Base-by-base conservation (phyloP, 1,140 invertebrate species). In the Muscidifurax raptorellus region DNA sequence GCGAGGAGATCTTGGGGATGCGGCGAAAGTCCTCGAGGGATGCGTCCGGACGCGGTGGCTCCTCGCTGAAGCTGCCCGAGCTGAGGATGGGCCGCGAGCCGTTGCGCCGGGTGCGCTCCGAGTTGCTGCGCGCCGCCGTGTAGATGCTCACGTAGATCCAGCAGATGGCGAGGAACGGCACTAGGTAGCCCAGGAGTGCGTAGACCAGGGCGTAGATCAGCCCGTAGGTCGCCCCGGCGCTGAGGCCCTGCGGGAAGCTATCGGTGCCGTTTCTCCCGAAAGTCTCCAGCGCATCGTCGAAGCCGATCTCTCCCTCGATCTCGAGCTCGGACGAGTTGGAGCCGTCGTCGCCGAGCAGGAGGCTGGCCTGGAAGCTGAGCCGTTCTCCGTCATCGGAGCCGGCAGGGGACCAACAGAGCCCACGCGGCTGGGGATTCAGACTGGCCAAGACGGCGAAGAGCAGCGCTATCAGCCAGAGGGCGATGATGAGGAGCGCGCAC, bases 141-240 rank as follows among this genome's bases (percentile, higher is more conserved):
- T 96, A 96, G 82, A 97, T 96, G 64, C 95, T 94, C 71, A 95
- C 92, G 89, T 97, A 97, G 83, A 96, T 96, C 91, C 95, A 95
- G 66, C 95, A 94, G 5, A 96, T 95, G 1, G 95, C 94, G 15
- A 95, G 87, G 78, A 96, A 94, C 0, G 96, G 96, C 69, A 95
- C 87, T n/a, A 96, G 87, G 83, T 96, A 96, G 27, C 95, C 94
- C 0, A 95, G 87, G 2, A 95, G 87, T 67, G 94, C 94, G 86
- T 95, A 95, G 0, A 90, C 86, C 9, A 94, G 87, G 13, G 94
- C 88, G 86, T 93, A 94, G 27, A 92, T 81, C 25, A 90, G 85
- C 47, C 92, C 91, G 74, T 92, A 92, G 32, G 87, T 91, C 10
- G 88, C 32, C 6, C 30, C 13, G 22, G 28, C 64, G 4, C 18